Evolutionary conservation across 2,888 invertebrate species (phyloP), one percentile per base, ranked within the genome.

Genomic region (Philhelius pedissequus): DNA sequence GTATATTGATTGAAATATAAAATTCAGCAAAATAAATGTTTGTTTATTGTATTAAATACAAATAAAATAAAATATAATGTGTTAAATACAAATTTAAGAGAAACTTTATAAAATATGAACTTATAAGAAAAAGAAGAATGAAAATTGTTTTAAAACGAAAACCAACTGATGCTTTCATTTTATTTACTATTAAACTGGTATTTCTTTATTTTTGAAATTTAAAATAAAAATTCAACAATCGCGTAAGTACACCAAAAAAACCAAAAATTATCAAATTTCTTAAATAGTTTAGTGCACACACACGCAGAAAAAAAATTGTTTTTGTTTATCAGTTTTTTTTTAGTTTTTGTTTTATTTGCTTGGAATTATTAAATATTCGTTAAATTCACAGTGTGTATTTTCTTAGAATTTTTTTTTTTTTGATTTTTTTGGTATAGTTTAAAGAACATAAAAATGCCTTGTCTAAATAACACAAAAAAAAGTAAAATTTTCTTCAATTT

Each of bases 51-150:
- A 68, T 43, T 48, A 38, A 50, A 70, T 50, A 79, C 35, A 58
- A 66, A 62, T 48, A 35, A 20, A 58, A 74, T 40, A 40, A 56
- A 4, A 60, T 50, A 48, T 54, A 6, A 58, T 38, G 71, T 84
- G 75, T 84, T 80, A 80, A 80, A 79, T 70, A 79, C 58, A 83
- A 56, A 45, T 60, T 60, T 84, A 84, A 84, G 79, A 75, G 68
- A 52, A 82, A 60, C 60, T 71, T 80, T 80, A 84, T 80, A 84
- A 50, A 80, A 48, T 68, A 68, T 54, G 40, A 68, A 52, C 25
- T 22, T 64, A 69, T 74, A 66, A 58, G 64, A 74, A 80, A 76
- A 64, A 25, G 62, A 66, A 64, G 56, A 70, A 75, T 66, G 76
- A 68, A 68, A 68, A 68, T 52, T 40, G 35, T 50, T 81, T 86